These are phyloP conservation scores for Menidia menidia DNA, from an alignment of 2,797 vertebrate species.

Conservation along the genomic window DNA sequence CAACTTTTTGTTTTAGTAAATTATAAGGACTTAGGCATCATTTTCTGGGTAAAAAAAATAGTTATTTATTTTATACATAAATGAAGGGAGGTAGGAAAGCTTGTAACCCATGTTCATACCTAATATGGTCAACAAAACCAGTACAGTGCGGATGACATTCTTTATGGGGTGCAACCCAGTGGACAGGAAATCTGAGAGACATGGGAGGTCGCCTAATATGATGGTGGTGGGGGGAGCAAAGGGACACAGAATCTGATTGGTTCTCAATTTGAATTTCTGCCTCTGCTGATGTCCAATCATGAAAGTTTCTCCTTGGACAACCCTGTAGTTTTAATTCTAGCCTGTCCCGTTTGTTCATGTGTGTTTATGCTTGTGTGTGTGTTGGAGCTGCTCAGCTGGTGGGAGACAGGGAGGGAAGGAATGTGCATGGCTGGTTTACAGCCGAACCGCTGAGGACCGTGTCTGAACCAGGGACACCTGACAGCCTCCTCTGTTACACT, in stretches of 20 bases:
- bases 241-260: conserved; percentile 76
- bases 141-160: conserved; percentile 73
- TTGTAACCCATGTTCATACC: conserved; percentile 71
- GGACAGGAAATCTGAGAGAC: conserved; percentile 78
- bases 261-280: conserved; percentile 79
- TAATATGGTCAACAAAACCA: conserved; percentile 85
- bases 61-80: neutral
- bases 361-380: conserved; percentile 18
- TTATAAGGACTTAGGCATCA: conserved; percentile 56
- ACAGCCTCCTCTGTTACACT: conserved; percentile 35
- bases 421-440: conserved; percentile 81
- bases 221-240: conserved; percentile 67
- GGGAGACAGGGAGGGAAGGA: conserved; percentile 81
- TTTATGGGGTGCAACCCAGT: conserved; percentile 62
- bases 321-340: conserved; percentile 69
- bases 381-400: conserved; percentile 61
- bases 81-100: conserved; percentile 47
- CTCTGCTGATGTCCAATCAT: conserved; percentile 74
- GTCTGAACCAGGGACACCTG: conserved; percentile 72
- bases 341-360: conserved; percentile 34
- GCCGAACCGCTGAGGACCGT: conserved; percentile 77
- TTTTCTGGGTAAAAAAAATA: conserved; percentile 9
- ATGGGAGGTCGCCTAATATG: conserved; percentile 76
- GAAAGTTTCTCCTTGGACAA: conserved; percentile 55
- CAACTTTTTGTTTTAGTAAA: conserved; percentile 9